phyloP scores from a whole-genome alignment of 1,140 invertebrate species.

The Drosophila nigromelanica region DNA sequence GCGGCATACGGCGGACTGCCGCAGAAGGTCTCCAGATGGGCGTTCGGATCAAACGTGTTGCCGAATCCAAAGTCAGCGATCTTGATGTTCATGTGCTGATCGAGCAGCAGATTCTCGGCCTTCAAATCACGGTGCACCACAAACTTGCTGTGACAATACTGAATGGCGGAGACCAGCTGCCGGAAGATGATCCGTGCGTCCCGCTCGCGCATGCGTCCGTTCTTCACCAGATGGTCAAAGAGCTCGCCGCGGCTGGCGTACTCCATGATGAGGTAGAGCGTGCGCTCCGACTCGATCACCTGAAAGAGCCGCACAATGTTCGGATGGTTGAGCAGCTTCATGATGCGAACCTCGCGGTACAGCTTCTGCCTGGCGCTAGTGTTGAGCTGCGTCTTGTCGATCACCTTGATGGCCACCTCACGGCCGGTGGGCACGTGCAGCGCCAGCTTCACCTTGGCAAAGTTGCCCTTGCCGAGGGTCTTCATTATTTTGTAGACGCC shows the following conservation, averaged over 20 bases:
- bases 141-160: conserved; percentile 99
- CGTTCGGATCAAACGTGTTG: conserved; percentile 99
- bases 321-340: conserved; percentile 99
- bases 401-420: conserved; percentile 99
- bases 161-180: conserved; percentile 99
- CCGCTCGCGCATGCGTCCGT: conserved; percentile 99
- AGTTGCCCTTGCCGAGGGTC: conserved; percentile 99
- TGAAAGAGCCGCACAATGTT: conserved; percentile 99
- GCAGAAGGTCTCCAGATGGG: conserved; percentile 99
- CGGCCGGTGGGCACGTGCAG: conserved; percentile 99
- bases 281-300: conserved; percentile 99
- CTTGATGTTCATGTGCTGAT: conserved; percentile 99
- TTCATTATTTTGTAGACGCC: conserved; percentile 99
- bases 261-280: conserved; percentile 99
- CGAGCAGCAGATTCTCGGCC: conserved; percentile 99
- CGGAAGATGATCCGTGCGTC: conserved; percentile 99
- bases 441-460: conserved; percentile 99
- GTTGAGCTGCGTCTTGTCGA: conserved; percentile 99
- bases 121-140: conserved; percentile 98
- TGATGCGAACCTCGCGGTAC: conserved; percentile 96
- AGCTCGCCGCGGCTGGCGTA: conserved; percentile 99
- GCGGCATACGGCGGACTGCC: conserved; percentile 99
- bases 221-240: conserved; percentile 99
- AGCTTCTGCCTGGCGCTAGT: conserved; percentile 97
- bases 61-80: conserved; percentile 99